These are phyloP conservation scores for Hylaea fasciaria DNA, from an alignment of 2,888 invertebrate species.

Conservation along the genomic window DNA sequence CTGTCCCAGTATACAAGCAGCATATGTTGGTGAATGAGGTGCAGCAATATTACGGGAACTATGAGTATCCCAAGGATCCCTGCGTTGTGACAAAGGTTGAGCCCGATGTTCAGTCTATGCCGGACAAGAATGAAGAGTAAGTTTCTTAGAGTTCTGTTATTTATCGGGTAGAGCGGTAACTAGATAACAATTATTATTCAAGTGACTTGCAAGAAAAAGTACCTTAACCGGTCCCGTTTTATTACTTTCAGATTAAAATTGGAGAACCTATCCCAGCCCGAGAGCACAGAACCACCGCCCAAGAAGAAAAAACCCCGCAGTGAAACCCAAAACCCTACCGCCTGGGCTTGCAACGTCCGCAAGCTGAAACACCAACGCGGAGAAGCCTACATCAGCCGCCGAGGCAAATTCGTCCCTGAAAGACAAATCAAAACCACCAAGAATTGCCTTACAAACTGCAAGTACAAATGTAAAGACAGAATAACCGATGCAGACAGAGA, in stretches of 20 bases:
- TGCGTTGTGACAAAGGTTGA: conserved; percentile 65
- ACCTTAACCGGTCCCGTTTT: no score
- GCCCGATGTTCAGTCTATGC: conserved; percentile 48
- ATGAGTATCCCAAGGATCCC: conserved; percentile 67
- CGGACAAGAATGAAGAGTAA: conserved; percentile 62
- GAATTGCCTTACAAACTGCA: conserved; percentile 74
- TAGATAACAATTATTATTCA: no score
- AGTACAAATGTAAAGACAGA: conserved; percentile 73
- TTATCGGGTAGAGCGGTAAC: no score
- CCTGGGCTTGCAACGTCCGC: conserved; percentile 77
- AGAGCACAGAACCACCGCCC: conserved; percentile 34
- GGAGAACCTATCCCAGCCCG: conserved; percentile 41
- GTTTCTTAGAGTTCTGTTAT: conserved; percentile 37
- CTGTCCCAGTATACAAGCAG: conserved; percentile 64
- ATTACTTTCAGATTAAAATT: conserved; percentile 56
- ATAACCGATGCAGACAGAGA: conserved; percentile 70
- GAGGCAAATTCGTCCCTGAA: conserved; percentile 76
- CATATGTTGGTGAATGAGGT: conserved; percentile 68
- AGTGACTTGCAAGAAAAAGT: no score
- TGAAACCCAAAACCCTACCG: conserved; percentile 64
- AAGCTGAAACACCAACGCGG: conserved; percentile 76
- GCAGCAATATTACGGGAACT: conserved; percentile 67
- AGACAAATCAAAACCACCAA: conserved; percentile 67
- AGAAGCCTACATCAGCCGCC: conserved; percentile 72
- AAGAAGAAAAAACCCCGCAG: conserved; percentile 59